Evolutionary conservation across 2,888 invertebrate genomes (phyloP), one percentile per base, ranked within the genome.

Genomic region (Ceraclea dissimilis): DNA sequence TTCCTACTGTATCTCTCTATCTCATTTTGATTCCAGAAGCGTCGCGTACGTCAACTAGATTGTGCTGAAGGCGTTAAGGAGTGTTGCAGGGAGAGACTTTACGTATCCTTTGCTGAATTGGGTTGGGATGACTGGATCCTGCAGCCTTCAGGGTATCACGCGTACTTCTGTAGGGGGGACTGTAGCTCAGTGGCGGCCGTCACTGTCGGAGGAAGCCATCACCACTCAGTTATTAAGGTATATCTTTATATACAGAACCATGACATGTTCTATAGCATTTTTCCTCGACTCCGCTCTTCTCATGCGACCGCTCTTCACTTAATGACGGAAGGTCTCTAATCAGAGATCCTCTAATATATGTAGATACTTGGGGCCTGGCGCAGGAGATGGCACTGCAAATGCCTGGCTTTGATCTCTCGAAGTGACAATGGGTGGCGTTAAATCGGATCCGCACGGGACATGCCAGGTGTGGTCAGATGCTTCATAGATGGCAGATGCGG

Each of bases 61-160:
- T 90, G 90, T 67, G 77, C 79, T 0, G 79, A 84, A 22, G 82
- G 81, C 2, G 73, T 84, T 61, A 85, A 82, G 33, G 90, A 89
- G 65, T 93, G 92, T 69, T 93, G 93, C 68, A 75, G 90, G 13
- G 91, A 92, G 68, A 85, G 86, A 39, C 76, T 93, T 1, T 88
- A 86, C 67, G 86, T 93, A 60, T 87, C 86, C 62, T 93, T 93
- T 68, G 83, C 83, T 59, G 89, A 90, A 44, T 84, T 93, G 54
- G 91, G 91, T 49, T 93, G 93, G 93, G 84, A 85, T 64, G 86
- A 90, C 69, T 93, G 92, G 92, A 90, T 93, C 58, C 81, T 93
- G 61, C 79, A 83, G 62, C 93, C 93, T 0, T 77, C 80, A 13
- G 90, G 90, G 1, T 93, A 92, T 70, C 85, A 91, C 65, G 92